Evolutionary conservation across 2,888 invertebrate species (phyloP).

Genomic region (Chymomyza fuscimana): DNA sequence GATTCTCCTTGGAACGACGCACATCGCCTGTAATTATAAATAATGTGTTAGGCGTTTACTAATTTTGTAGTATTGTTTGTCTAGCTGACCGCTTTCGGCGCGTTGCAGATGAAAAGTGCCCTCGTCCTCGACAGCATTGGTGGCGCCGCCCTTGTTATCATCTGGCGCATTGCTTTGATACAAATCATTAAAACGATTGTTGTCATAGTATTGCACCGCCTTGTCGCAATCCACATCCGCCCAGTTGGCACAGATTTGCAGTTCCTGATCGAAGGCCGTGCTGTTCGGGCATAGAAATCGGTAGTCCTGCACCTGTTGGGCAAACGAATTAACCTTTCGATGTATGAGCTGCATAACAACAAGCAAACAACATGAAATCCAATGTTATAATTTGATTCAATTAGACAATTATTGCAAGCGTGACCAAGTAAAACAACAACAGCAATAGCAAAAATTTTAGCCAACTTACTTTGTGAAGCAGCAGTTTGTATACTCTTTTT

Average conservation of each 20-base stretch:
- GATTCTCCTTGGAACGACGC: slow-evolving; percentile 76
- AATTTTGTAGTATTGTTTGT: not conserved
- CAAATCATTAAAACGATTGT: slow-evolving; percentile 90
- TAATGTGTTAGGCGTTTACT: not conserved
- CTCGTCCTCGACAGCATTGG: slow-evolving; percentile 85
- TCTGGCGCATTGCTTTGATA: slow-evolving; percentile 86
- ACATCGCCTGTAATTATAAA: slow-evolving; percentile 70
- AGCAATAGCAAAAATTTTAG: slow-evolving; percentile 10
- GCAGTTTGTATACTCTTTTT: not conserved
- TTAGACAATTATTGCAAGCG: slow-evolving; percentile 27
- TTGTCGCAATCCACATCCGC: slow-evolving; percentile 93
- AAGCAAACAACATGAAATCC: slow-evolving; percentile 63
- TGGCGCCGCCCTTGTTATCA: slow-evolving; percentile 82
- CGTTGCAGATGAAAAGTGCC: slow-evolving; percentile 86
- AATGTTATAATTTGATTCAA: slow-evolving; percentile 49
- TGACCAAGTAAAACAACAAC: slow-evolving; percentile 26
- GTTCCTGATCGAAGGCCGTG: slow-evolving; percentile 94
- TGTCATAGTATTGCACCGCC: slow-evolving; percentile 88
- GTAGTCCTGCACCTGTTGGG: slow-evolving; percentile 86
- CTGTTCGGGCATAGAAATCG: slow-evolving; percentile 94
- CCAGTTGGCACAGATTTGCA: slow-evolving; percentile 95
- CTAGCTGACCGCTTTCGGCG: slow-evolving; percentile 83
- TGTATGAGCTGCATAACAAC: slow-evolving; percentile 57
- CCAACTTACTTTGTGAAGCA: not conserved
- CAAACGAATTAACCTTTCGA: slow-evolving; percentile 66